A percentile compares a stretch with the other conserved stretches of the same genome.
These are phyloP conservation scores for Oxyura jamaicensis DNA, from an alignment of 2,113 vertebrate genomes.

Conservation along the genomic window DNA sequence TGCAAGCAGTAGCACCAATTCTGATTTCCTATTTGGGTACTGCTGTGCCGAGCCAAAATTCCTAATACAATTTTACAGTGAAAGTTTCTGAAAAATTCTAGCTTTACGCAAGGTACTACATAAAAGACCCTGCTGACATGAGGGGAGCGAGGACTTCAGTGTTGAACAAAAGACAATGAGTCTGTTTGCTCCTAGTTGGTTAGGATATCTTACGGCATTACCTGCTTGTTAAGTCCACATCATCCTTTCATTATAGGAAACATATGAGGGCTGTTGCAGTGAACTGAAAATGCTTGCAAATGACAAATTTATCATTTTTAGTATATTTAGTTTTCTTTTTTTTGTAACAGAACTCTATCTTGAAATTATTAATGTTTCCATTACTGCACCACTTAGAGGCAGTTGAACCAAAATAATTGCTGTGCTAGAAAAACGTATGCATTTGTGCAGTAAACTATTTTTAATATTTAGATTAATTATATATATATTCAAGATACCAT, in stretches of 20 bases:
- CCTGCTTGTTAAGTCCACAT: not conserved
- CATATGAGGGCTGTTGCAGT: not conserved
- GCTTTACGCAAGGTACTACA: not conserved
- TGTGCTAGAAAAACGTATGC: not conserved
- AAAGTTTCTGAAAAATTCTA: not conserved
- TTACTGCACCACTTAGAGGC: not conserved
- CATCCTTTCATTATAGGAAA: not conserved
- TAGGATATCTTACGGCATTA: rapidly evolving
- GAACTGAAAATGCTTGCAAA: not conserved
- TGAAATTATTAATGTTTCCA: not conserved
- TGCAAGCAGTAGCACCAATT: not conserved
- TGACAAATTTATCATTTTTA: not conserved
- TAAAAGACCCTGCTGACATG: not conserved
- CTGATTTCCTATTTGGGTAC: not conserved
- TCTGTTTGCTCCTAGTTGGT: rapidly evolving
- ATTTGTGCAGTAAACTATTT: not conserved
- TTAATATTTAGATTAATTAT: not conserved
- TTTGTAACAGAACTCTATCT: not conserved
- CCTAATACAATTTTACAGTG: not conserved
- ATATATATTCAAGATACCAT: not conserved
- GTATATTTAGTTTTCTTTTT: not conserved
- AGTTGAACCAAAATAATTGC: not conserved
- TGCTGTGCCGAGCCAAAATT: not conserved
- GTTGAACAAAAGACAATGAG: not conserved
- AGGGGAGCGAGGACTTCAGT: not conserved